Conservation (phyloP, 2,888 invertebrate genomes). For the Notodonta dromedarius region DNA sequence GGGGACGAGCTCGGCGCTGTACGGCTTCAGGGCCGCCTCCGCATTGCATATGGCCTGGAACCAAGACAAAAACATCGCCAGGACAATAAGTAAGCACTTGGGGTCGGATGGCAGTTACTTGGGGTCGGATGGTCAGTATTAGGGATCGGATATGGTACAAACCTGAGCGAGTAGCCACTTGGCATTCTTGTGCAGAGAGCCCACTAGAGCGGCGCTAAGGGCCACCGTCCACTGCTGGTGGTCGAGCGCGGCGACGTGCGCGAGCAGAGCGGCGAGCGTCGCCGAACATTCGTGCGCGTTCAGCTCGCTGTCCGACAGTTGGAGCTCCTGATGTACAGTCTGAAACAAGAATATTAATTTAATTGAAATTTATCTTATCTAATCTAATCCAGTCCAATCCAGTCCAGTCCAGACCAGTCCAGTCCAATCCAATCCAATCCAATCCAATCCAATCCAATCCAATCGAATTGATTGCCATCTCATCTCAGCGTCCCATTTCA, state of each 20-base stretch:
- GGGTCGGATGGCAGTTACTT: no score
- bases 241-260: constrained; percentile 37
- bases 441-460: no score
- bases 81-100: no score
- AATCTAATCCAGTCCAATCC: no score
- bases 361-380: no score
- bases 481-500: no score
- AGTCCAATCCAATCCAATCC: no score
- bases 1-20: constrained; percentile 48
- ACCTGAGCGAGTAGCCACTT: constrained; percentile 64
- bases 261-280: constrained; percentile 49
- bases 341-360: constrained; percentile 20
- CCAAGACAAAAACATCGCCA: not conserved
- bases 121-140: no score
- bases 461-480: no score
- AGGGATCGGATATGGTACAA: not conserved
- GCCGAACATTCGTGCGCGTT: constrained; percentile 55
- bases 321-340: constrained; percentile 49
- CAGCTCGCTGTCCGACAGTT: constrained; percentile 49
- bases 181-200: constrained; percentile 27
- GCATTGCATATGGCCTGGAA: constrained; percentile 62
- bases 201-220: constrained; percentile 26
- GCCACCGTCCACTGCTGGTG: constrained; percentile 26
- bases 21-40: constrained; percentile 45
- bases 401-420: no score